Base-by-base conservation (phyloP, 1,140 invertebrate genomes). In the Stegodyphus mimosarum region DNA sequence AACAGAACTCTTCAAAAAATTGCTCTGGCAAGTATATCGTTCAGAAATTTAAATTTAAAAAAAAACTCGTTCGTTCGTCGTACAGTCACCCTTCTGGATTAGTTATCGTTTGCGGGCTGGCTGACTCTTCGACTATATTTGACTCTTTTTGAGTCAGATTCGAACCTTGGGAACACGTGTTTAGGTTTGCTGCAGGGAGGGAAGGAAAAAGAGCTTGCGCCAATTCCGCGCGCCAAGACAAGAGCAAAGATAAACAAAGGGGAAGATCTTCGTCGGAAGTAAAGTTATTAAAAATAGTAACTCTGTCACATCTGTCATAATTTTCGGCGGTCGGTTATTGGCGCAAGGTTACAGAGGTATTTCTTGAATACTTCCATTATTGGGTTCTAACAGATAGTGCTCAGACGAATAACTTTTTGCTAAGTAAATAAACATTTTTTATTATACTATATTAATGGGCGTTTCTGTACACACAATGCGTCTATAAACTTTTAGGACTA, bases 51-150 rank as follows among this genome's bases (percentile, higher is more conserved):
- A 53, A 79, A 79, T 70, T 49, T 10, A 11, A 72, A 50, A 72
- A 17, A 10, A 69, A 7, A 51, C 50, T 74, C 60, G 71, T 64
- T 83, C 71, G 71, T 60, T 74, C 18, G n/a, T 7, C 7, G 33
- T 83, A 55, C 80, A 83, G 71, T 53, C 80, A 83, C 49, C 80
- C 80, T 64, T 64, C 70, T 73, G 9, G 64, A 83, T 33, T 18
- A 49, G 33, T 33, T 66, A 52, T 74, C 60, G 60, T 74, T 74
- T 15, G 78, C 78, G 66, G 69, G 52, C 78, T 80, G 78, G 80
- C 71, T 83, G 80, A 74, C 80, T 83, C 70, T 73, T 83, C 80
- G 63, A 66, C 80, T 73, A 73, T 73, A 83, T 83, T 83, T 83
- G 80, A 83, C 80, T 83, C 60, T 72, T 77, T 80, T 80, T 80